phyloP scores from a whole-genome alignment of 2,888 invertebrate genomes.

The Hoplodrina blanda region DNA sequence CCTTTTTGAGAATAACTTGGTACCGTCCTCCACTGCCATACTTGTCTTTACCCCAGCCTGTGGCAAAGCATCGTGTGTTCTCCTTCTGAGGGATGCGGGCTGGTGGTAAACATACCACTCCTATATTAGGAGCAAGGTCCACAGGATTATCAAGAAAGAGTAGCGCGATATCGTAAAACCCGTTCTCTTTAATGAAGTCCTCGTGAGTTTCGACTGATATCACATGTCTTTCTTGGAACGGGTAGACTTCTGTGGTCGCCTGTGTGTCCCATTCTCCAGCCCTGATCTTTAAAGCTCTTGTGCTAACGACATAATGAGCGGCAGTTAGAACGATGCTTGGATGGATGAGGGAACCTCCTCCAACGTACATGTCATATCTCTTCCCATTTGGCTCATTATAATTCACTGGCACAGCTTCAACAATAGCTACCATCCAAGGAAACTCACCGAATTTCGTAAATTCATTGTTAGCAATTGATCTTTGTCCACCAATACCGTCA shows the following conservation, averaged over 20 bases:
- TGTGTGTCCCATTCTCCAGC: conserved; percentile 96
- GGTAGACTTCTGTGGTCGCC: conserved; percentile 92
- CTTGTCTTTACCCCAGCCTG: conserved; percentile 94
- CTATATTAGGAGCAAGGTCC: conserved; percentile 92
- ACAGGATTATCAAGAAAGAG: conserved; percentile 92
- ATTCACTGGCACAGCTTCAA: conserved; percentile 86
- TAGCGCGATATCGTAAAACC: conserved; percentile 94
- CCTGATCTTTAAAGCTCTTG: conserved; percentile 81
- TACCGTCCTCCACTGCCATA: conserved; percentile 91
- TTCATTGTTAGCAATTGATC: conserved; percentile 91
- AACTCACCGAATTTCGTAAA: conserved; percentile 95
- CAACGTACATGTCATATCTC: conserved; percentile 91
- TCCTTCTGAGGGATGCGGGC: conserved; percentile 72
- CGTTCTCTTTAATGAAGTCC: conserved; percentile 91
- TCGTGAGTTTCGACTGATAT: conserved; percentile 91
- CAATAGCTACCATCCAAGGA: conserved; percentile 95
- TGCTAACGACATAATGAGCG: conserved; percentile 90
- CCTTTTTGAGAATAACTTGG: conserved; percentile 92
- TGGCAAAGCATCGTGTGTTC: conserved; percentile 91
- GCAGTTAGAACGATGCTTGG: conserved; percentile 94
- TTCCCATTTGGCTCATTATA: conserved; percentile 81
- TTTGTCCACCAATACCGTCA: conserved; percentile 93
- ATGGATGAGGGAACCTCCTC: conserved; percentile 95
- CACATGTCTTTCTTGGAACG: conserved; percentile 93
- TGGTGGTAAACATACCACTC: conserved; percentile 92